Conservation (phyloP, 2,113 vertebrate genomes). For the Stictonetta naevosa region DNA sequence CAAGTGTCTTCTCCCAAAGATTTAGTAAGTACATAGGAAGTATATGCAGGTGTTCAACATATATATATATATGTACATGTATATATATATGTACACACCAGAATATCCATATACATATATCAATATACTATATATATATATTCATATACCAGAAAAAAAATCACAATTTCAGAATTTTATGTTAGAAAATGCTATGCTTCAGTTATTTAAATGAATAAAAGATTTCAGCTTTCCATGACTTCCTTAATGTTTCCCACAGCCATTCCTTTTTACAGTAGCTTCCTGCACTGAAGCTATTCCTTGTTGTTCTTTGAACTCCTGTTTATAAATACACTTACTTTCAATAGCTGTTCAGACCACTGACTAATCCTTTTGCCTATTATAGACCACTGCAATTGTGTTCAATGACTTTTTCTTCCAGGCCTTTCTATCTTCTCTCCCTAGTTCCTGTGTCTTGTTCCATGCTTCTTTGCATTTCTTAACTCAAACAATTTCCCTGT, state of each 20-base stretch:
- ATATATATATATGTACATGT: too few species aligned
- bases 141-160: not conserved
- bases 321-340: conserved; percentile 6
- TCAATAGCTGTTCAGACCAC: not conserved
- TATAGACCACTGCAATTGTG: not conserved
- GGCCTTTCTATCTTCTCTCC: not conserved
- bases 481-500: not conserved
- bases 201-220: not conserved
- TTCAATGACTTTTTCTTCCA: not conserved
- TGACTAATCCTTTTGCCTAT: not conserved
- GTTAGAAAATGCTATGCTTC: not conserved
- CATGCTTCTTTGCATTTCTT: not conserved
- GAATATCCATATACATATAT: too few species aligned
- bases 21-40: not conserved
- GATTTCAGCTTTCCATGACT: not conserved
- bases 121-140: too few species aligned
- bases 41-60: not conserved
- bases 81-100: too few species aligned
- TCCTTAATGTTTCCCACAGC: not conserved
- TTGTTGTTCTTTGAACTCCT: not conserved
- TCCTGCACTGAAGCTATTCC: not conserved
- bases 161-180: not conserved
- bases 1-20: not conserved
- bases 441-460: not conserved
- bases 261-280: not conserved